These are phyloP conservation scores for Tachysurus vachellii DNA, from an alignment of 2,113 vertebrate species.

Conservation along the genomic window DNA sequence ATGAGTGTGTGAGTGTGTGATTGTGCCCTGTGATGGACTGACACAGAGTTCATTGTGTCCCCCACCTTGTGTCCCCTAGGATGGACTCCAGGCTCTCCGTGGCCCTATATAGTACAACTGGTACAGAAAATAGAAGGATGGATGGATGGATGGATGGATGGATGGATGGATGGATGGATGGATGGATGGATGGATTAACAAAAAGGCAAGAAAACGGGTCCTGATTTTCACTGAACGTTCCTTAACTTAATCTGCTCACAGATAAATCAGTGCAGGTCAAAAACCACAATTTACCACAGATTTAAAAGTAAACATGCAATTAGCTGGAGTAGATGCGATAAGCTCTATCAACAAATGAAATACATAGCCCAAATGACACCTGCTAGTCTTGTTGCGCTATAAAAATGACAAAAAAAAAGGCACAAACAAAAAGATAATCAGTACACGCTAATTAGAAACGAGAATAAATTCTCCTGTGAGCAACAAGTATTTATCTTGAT, in stretches of 20 bases:
- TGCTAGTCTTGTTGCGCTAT: constrained; percentile 47
- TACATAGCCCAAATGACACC: constrained; percentile 40
- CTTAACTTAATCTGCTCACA: not conserved
- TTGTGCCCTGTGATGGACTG: too few species aligned
- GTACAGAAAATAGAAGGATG: too few species aligned
- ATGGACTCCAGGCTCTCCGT: too few species aligned
- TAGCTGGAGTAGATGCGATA: constrained; percentile 40
- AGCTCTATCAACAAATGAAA: constrained; percentile 41
- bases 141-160: too few species aligned
- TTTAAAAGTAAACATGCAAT: constrained; percentile 46
- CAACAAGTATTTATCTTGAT: constrained; percentile 58
- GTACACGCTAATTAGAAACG: constrained; percentile 61
- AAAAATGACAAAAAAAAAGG: constrained; percentile 49
- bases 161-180: too few species aligned
- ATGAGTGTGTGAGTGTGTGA: too few species aligned
- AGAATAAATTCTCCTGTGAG: constrained; percentile 66
- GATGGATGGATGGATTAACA: not conserved
- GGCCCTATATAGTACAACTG: too few species aligned
- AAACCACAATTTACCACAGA: constrained; percentile 9
- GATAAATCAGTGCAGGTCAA: constrained; percentile 26
- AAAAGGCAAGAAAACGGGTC: not conserved
- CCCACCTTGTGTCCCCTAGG: too few species aligned
- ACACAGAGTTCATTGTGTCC: too few species aligned
- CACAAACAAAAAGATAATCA: constrained; percentile 56
- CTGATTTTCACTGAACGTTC: not conserved